Evolutionary conservation across 2,888 invertebrate species (phyloP).

Genomic region (Noctua comes): DNA sequence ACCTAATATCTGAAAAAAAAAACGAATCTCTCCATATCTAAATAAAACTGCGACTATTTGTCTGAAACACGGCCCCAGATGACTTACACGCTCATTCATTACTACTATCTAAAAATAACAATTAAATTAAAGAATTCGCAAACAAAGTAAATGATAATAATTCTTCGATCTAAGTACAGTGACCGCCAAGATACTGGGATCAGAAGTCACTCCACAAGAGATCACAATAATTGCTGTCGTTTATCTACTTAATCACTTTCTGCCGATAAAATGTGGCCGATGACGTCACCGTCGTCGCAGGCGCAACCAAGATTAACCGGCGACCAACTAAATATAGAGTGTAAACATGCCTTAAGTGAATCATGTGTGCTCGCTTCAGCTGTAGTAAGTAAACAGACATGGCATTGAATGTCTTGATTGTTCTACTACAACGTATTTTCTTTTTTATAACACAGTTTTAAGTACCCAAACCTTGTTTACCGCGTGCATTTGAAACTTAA

Average conservation of each 20-base stretch:
- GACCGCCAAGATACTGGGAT: slow-evolving; percentile 48
- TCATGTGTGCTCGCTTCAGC: slow-evolving; percentile 77
- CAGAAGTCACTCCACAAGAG: slow-evolving; percentile 64
- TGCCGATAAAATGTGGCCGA: slow-evolving; percentile 72
- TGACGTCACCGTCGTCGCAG: slow-evolving; percentile 83
- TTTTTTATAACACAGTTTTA: slow-evolving; percentile 17
- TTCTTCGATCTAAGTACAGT: slow-evolving; percentile 31
- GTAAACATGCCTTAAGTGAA: slow-evolving; percentile 84
- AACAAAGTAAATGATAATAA: slow-evolving; percentile 51
- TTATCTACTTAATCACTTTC: slow-evolving; percentile 66
- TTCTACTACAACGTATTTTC: slow-evolving; percentile 29
- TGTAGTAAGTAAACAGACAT: slow-evolving; percentile 75
- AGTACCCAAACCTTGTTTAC: slow-evolving; percentile 47
- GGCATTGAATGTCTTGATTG: slow-evolving; percentile 64
- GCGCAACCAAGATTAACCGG: slow-evolving; percentile 79
- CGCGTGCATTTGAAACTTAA: slow-evolving; percentile 82
- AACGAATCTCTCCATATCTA: not conserved
- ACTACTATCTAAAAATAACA: slow-evolving; percentile 19
- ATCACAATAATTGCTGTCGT: slow-evolving; percentile 77
- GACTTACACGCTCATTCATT: slow-evolving; percentile 39
- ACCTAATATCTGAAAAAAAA: not conserved
- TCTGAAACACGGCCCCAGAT: not conserved
- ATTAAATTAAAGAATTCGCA: slow-evolving; percentile 43
- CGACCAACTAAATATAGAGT: slow-evolving; percentile 82
- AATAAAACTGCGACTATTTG: slow-evolving; percentile 8